Base-by-base conservation (phyloP, 2,888 invertebrate genomes). In the Fabriciana adippe region DNA sequence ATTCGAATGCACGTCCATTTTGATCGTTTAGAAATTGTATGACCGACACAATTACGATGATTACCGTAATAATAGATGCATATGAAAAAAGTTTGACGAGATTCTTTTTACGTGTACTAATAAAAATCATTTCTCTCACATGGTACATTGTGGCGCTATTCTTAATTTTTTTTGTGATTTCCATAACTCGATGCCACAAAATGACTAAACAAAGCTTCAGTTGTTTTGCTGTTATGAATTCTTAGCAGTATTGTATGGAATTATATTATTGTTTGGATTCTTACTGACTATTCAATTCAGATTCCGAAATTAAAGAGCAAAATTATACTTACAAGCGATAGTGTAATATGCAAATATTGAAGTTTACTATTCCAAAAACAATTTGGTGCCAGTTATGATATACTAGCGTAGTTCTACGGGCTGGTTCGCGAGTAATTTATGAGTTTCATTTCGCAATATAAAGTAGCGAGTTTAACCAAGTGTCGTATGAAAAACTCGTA, bases 401-500 rank as follows among this genome's bases (percentile, higher is more conserved):
- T 69, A 72, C 71, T 66, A 70, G 61, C 65, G 67, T 62, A 66
- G 71, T 72, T 71, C 63, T 45, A 53, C 63, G 62, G 66, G 59
- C 53, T 66, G 64, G 57, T 69, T 55, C 68, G 70, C 63, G 26
- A 73, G 85, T 86, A 87, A 92, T 91, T 92, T 92, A 92, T 90
- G 90, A 70, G 83, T 91, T 91, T 89, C 89, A 92, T 92, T 91
- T 90, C 82, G 85, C 86, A 80, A 85, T 85, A 84, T 85, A 86
- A 86, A 86, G 86, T 84, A 81, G 79, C 77, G 79, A 82, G 79
- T 85, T 83, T 82, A 86, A 85, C 87, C 84, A 80, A 85, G 80
- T 86, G 83, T 80, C 85, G 80, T 82, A 86, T 89, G 84, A 88
- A 90, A 90, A 89, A 90, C 83, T 86, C 90, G 85, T 86, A 85